Percentiles rank a stretch among this genome's conserved stretches.
These are phyloP conservation scores for Numenius phaeopus DNA, from an alignment of 2,797 vertebrate species.

Conservation along the genomic window DNA sequence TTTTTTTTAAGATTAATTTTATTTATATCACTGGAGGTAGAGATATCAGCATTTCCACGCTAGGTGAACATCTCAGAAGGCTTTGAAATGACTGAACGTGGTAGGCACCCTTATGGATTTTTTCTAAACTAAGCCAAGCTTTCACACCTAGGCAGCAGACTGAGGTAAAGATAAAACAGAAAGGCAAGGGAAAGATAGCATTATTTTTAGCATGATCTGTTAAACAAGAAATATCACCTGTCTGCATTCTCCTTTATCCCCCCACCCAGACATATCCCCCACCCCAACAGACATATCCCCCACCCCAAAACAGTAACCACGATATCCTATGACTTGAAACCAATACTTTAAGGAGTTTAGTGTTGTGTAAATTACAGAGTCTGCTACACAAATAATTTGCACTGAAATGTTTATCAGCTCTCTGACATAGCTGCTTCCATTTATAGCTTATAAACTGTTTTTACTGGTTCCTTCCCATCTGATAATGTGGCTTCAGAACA, in stretches of 20 bases:
- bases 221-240: constrained; percentile 33
- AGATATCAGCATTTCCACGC: background rate
- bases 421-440: constrained; percentile 75
- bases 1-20: background rate
- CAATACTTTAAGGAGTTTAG: constrained; percentile 61
- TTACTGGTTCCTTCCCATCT: constrained; percentile 78
- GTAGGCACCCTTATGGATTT: background rate
- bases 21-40: background rate
- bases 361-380: constrained; percentile 71
- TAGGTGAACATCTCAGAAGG: background rate
- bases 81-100: background rate
- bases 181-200: background rate
- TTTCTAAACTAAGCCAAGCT: background rate
- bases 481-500: constrained; percentile 79
- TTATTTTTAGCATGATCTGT: constrained; percentile 38
- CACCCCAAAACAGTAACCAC: constrained; percentile 51
- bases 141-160: background rate
- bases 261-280: background rate
- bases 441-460: constrained; percentile 78
- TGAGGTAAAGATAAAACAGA: background rate
- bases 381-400: constrained; percentile 71
- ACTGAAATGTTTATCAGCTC: constrained; percentile 75
- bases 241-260: background rate
- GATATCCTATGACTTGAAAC: constrained; percentile 78
- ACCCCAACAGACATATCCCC: background rate